Base-by-base conservation (phyloP, 1,140 invertebrate species). In the Battus philenor region DNA sequence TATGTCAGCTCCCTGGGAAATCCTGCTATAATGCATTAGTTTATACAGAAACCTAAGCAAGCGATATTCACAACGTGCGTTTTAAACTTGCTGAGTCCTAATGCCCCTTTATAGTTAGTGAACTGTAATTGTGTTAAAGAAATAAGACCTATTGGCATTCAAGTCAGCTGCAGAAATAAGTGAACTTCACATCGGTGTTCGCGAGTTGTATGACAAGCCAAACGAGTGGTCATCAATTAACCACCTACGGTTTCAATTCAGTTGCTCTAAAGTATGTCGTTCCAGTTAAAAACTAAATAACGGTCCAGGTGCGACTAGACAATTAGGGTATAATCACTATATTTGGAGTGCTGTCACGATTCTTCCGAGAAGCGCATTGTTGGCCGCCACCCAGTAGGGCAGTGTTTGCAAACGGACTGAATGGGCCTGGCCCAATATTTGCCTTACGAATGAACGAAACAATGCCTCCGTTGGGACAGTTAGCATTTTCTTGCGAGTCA, bases 301-400 rank as follows among this genome's bases (percentile, higher is more conserved):
- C 52, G 59, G 61, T 39, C 68, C 79, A 83, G 79, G 76, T 83
- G 79, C 60, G 20, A 41, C 47, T 15, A 51, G 54, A 83, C 76
- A 82, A 82, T 82, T 80, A 83, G 72, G 50, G 60, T 63, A 72
- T 83, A 83, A 83, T 83, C 76, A 83, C 68, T 67, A 67, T 72
- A 68, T 77, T 77, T 80, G 63, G 63, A 80, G 76, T 77, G 79
- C 65, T 80, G 79, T 77, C 79, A 83, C 79, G 73, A 49, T 76
- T 32, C 43, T 79, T 74, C 73, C 46, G 15, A 53, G 77, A 78
- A 79, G 53, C 22, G 38, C 51, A 60, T 83, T 83, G 79, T 83
- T 74, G 54, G 54, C 32, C 47, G 67, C 79, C 79, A 81, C 79
- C 79, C 77, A 79, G 75, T 71, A 72, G 66, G 49, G 49, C 34